These are phyloP conservation scores for Sternotherus odoratus DNA, from an alignment of 2,797 vertebrate species.

Conservation along the genomic window DNA sequence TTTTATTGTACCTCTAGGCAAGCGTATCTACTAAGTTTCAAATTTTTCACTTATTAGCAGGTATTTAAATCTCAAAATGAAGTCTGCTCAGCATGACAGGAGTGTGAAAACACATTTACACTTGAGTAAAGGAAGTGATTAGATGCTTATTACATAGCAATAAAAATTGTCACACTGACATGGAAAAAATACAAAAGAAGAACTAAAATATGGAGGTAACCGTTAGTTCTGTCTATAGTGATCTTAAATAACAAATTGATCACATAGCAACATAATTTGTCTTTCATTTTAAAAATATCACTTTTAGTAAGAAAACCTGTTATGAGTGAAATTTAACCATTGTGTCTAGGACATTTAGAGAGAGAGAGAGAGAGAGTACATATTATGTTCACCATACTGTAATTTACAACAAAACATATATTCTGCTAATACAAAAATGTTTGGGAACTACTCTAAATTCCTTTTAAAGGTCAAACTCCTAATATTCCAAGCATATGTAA, in stretches of 20 bases:
- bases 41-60: slow-evolving; percentile 56
- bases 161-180: background rate
- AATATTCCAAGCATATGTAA: slow-evolving; percentile 48
- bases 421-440: slow-evolving; percentile 23
- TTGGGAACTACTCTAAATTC: slow-evolving; percentile 33
- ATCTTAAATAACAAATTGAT: background rate
- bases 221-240: background rate
- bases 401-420: slow-evolving; percentile 39
- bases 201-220: background rate
- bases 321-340: background rate
- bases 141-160: background rate
- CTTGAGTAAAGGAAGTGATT: background rate
- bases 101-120: slow-evolving; percentile 56
- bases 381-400: background rate
- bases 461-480: slow-evolving; percentile 56
- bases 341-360: background rate
- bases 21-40: background rate
- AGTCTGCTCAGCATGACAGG: background rate
- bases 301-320: background rate
- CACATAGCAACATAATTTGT: background rate
- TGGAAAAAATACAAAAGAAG: background rate
- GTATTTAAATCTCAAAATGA: slow-evolving; percentile 36
- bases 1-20: slow-evolving; percentile 53
- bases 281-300: slow-evolving; percentile 15
- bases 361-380: background rate